A percentile compares a stretch with the other conserved stretches of the same genome.
These are phyloP conservation scores for Muscicapa adusta DNA, from an alignment of 2,113 vertebrate genomes.

Conservation along the genomic window DNA sequence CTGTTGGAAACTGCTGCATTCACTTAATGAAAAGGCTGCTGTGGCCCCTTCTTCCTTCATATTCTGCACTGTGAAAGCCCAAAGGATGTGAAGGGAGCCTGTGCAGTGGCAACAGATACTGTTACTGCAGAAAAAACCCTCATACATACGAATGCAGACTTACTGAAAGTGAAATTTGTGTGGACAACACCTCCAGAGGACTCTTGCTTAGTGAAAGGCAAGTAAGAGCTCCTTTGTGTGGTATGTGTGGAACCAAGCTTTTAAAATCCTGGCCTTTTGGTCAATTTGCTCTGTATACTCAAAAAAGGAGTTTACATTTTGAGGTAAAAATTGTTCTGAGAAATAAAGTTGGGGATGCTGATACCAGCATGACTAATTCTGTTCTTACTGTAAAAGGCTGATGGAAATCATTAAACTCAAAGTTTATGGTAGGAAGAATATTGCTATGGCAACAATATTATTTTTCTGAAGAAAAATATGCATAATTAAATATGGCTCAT, in stretches of 20 bases:
- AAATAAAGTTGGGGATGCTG: not conserved
- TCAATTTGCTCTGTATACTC: not conserved
- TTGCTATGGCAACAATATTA: constrained; percentile 54
- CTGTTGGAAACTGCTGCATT: not conserved
- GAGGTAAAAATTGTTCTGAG: not conserved
- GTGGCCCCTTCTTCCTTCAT: not conserved
- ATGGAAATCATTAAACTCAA: constrained; percentile 47
- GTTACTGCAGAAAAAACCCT: not conserved
- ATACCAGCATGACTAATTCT: constrained; percentile 8
- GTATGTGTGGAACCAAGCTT: not conserved
- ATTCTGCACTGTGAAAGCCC: not conserved
- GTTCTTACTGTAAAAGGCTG: constrained; percentile 15
- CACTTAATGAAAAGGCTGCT: not conserved
- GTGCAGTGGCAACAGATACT: not conserved
- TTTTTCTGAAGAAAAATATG: constrained; percentile 60
- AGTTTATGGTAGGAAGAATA: constrained; percentile 47
- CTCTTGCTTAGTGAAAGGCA: constrained; percentile 8
- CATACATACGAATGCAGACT: not conserved
- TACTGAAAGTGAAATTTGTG: not conserved
- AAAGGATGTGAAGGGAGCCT: not conserved
- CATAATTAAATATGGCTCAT: constrained; percentile 50
- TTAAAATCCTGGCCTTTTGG: constrained; percentile 14
- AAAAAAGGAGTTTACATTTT: not conserved
- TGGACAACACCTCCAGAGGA: not conserved
- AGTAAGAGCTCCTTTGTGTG: constrained; percentile 21